These are phyloP conservation scores for Macaria notata DNA, from an alignment of 2,888 invertebrate species.

Conservation along the genomic window DNA sequence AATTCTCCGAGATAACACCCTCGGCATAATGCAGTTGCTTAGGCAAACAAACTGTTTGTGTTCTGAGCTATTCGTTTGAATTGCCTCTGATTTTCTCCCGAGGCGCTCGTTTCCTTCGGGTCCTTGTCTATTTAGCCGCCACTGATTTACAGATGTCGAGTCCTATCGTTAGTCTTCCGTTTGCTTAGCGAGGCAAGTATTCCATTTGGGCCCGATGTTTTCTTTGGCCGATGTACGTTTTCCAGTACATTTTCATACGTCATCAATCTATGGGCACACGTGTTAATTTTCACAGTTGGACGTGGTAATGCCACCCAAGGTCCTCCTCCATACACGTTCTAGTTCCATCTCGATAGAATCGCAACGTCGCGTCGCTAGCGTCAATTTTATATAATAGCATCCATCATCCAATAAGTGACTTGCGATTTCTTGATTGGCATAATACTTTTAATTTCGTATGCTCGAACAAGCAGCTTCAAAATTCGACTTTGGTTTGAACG, in stretches of 20 bases:
- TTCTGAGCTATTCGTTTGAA: conserved; percentile 22
- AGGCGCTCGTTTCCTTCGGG: conserved; percentile 18
- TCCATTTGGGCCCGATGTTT: conserved; percentile 20
- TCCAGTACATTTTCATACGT: conserved; percentile 33
- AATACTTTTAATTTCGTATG: conserved; percentile 25
- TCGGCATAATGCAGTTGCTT: conserved; percentile 24
- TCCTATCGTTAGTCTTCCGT: conserved; percentile 14
- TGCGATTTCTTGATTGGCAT: conserved; percentile 22
- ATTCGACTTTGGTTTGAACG: conserved; percentile 12
- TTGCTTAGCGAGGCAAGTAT: conserved; percentile 13
- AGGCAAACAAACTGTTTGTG: conserved; percentile 19
- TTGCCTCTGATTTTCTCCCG: conserved; percentile 30
- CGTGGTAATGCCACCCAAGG: conserved; percentile 54
- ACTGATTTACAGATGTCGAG: conserved; percentile 25
- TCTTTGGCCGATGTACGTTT: conserved; percentile 24
- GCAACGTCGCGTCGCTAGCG: conserved; percentile 3
- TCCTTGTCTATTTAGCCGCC: conserved; percentile 19
- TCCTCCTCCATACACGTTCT: conserved; percentile 28
- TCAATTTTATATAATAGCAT: conserved; percentile 19
- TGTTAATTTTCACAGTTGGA: conserved; percentile 62
- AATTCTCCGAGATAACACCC: conserved; percentile 29
- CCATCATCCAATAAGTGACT: conserved; percentile 22
- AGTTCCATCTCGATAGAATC: conserved; percentile 13
- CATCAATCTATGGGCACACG: conserved; percentile 38
- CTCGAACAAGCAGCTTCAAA: conserved; percentile 17